phyloP scores from a whole-genome alignment of 2,797 vertebrate genomes.

The Prunella strophiata region DNA sequence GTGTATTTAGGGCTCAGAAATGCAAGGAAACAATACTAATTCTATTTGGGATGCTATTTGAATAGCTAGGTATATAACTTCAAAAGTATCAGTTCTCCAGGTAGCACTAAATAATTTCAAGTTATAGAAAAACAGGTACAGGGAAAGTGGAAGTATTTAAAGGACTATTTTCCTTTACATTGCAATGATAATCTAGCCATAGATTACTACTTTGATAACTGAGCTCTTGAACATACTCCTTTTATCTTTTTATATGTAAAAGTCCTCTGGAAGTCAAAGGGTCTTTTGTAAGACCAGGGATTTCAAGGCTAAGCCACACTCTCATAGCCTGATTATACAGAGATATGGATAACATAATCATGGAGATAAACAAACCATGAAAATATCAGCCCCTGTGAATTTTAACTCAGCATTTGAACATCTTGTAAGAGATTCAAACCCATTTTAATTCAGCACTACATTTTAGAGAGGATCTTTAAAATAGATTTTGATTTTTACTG shows the following conservation, averaged over 20 bases:
- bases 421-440: neutral
- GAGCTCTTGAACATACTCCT: neutral
- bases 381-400: constrained; percentile 13
- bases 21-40: constrained; percentile 6
- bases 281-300: neutral
- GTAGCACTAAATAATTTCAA: neutral
- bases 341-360: neutral
- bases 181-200: neutral
- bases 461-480: constrained; percentile 6
- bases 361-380: neutral
- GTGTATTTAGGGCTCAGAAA: constrained; percentile 47
- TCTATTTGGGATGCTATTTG: constrained; percentile 2
- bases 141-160: neutral
- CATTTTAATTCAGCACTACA: constrained; percentile 28
- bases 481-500: neutral
- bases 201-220: neutral
- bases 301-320: neutral
- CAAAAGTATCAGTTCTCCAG: neutral
- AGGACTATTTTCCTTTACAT: neutral
- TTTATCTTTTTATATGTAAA: neutral
- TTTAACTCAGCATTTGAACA: neutral
- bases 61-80: neutral
- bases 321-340: neutral
- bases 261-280: neutral
- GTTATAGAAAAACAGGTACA: neutral